Percentiles rank a stretch among this genome's conserved stretches.
These are phyloP conservation scores for Syngnathoides biaculeatus DNA, from an alignment of 2,113 vertebrate species.

Conservation along the genomic window DNA sequence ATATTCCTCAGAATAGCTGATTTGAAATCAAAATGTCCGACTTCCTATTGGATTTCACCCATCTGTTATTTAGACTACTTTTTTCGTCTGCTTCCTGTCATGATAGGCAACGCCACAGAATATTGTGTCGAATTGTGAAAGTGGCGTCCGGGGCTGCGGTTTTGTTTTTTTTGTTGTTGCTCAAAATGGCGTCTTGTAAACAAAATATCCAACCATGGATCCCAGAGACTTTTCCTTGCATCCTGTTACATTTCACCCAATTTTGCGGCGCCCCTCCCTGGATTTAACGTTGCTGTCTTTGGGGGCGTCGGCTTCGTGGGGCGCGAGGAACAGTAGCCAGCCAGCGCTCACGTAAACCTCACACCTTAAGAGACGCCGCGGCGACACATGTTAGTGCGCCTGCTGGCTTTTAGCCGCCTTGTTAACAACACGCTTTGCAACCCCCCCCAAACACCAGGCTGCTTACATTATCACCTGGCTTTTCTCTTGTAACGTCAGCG, in stretches of 20 bases:
- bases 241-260: not conserved
- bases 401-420: slow-evolving; percentile 8
- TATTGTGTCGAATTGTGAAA: too few species aligned
- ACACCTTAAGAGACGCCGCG: not conserved
- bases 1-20: too few species aligned
- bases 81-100: too few species aligned
- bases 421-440: slow-evolving; percentile 2
- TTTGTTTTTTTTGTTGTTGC: not conserved
- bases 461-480: slow-evolving; percentile 4
- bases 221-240: too few species aligned
- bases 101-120: too few species aligned
- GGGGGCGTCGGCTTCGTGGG: not conserved
- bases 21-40: too few species aligned
- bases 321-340: slow-evolving; percentile 3
- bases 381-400: not conserved
- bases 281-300: not conserved
- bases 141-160: too few species aligned
- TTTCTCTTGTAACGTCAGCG: not conserved
- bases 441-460: not conserved
- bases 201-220: too few species aligned
- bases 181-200: too few species aligned
- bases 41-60: too few species aligned
- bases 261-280: not conserved
- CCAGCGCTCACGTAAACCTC: slow-evolving; percentile 2
- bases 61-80: too few species aligned